Evolutionary conservation across 2,888 invertebrate species (phyloP), one percentile per base, ranked within the genome.

Genomic region (Alentia gelatinosa): DNA sequence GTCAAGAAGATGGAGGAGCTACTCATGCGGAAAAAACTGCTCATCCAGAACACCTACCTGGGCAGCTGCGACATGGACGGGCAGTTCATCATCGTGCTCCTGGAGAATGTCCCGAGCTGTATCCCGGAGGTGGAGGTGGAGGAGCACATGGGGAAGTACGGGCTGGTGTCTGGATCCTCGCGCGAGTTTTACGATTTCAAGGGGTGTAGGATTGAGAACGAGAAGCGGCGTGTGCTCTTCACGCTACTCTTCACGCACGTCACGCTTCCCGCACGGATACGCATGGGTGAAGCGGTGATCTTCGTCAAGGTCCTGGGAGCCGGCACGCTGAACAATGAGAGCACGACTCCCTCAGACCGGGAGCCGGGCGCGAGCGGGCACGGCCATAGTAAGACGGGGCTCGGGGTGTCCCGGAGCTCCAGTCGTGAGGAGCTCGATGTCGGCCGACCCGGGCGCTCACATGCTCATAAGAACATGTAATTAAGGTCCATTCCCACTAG

Each of bases 51-150:
- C 26, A 68, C 89, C 0, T 15, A 88, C 35, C 50, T 91, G 42
- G 91, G 91, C 26, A 42, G 89, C 33, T 88, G 89, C 39, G 89
- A 89, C 79, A 88, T 88, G 89, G 39, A 89, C 47, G 91, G 91
- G 3, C 89, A 75, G 35, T 91, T 89, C 79, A 35, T 89, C 35
- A 19, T 63, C 4, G 47, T 89, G n/a, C 63, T 42, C 1, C 79
- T 91, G 5, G 89, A 91, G 35, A 91, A 91, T 35, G 91, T 91
- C 30, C 91, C 91, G 9, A 37, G 56, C 33, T 91, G 50, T 35
- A n/a, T 91, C 15, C 35, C 75, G 1, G 91, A 91, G 19, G 91
- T 88, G 1, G 63, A 91, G 33, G 75, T 91, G 23, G 91, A 89
- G 50, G 89, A 91, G 37, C 19, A 26, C n/a, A 91, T 91, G 91